A percentile compares a stretch with the other conserved stretches of the same genome.
Evolutionary conservation across 2,113 vertebrate species (phyloP).

Genomic region (Mastomys coucha): DNA sequence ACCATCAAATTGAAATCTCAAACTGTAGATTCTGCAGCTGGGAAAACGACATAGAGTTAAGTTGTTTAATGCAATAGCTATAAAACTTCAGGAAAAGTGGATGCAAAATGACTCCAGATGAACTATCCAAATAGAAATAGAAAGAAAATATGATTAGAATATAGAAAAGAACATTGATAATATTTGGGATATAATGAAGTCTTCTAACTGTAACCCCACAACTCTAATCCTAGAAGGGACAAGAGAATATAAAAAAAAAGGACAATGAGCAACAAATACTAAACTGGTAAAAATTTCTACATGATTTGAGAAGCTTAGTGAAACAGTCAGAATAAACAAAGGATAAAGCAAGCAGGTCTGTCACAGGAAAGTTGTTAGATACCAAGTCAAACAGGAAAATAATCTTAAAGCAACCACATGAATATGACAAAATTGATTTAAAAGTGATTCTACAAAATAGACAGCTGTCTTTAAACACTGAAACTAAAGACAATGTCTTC

Average conservation of each 20-base stretch:
- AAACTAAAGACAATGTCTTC: background rate
- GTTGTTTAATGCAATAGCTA: background rate
- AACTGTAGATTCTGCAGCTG: background rate
- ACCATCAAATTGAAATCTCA: background rate
- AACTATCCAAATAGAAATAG: conserved; percentile 9
- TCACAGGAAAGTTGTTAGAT: background rate
- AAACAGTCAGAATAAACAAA: background rate
- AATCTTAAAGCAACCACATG: background rate
- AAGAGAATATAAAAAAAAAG: background rate
- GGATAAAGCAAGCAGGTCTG: background rate
- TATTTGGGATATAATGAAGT: background rate
- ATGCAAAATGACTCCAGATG: background rate
- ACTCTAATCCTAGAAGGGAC: background rate
- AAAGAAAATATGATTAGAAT: background rate
- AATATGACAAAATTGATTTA: background rate
- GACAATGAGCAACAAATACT: background rate
- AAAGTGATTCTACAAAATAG: background rate
- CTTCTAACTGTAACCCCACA: background rate
- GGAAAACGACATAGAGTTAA: background rate
- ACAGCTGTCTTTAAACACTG: background rate
- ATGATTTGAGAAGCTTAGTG: background rate
- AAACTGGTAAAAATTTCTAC: background rate
- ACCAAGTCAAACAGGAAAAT: background rate
- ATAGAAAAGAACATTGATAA: background rate
- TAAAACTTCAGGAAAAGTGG: background rate